Percentiles rank a stretch among this genome's conserved stretches.
Conservation (phyloP, 2,113 vertebrate species). For the Sclerurus mexicanus region DNA sequence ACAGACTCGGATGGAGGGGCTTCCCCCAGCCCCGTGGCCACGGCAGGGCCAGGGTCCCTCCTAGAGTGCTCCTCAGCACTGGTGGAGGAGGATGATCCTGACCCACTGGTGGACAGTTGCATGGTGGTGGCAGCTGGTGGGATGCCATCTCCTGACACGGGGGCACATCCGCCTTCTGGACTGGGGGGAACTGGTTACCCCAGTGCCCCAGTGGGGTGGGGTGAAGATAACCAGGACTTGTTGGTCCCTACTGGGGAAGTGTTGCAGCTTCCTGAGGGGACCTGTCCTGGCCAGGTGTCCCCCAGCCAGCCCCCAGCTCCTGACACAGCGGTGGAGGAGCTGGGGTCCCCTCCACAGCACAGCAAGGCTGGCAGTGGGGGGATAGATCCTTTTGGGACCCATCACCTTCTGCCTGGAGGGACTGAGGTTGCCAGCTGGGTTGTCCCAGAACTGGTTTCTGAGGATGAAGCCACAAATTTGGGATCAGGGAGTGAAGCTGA, state of each 20-base stretch:
- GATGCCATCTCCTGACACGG: not conserved
- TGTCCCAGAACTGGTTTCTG: constrained; percentile 32
- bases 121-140: not conserved
- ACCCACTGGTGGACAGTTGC: not conserved
- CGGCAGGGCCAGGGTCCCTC: not conserved
- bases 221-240: constrained; percentile 45
- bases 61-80: not conserved
- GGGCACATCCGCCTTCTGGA: fast-evolving
- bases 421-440: not conserved
- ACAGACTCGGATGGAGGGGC: constrained; percentile 54
- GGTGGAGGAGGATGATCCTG: not conserved
- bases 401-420: constrained; percentile 9
- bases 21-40: constrained; percentile 50
- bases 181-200: not conserved
- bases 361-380: not conserved
- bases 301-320: not conserved
- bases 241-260: constrained; percentile 8
- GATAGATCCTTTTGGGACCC: not conserved
- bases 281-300: not conserved
- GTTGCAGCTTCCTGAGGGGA: not conserved
- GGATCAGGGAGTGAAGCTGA: constrained; percentile 6
- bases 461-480: constrained; percentile 8
- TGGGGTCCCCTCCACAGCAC: constrained; percentile 54
- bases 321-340: constrained; percentile 30
- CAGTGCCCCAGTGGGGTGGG: not conserved